Evolutionary conservation across 2,113 vertebrate genomes (phyloP), one percentile per base, ranked within the genome.

Genomic region (Hydrolagus affinis): DNA sequence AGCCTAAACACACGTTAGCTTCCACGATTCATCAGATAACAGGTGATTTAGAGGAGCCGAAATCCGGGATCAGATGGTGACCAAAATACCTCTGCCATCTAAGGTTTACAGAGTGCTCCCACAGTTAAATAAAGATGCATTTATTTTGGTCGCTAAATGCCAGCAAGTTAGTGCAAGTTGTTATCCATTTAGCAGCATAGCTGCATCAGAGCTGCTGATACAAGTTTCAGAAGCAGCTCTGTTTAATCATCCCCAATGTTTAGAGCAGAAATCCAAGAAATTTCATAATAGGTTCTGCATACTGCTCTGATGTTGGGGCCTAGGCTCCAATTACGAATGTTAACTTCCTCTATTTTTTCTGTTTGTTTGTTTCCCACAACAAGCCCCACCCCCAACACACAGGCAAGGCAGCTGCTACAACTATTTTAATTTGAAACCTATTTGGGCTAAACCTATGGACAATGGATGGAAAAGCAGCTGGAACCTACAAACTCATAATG

Each of bases 61-160:
- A 59, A 59, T 6, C 10, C 75, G n/a, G 21, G 56, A 6, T 6
- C 6, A 6, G 44, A 44, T 44, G 44, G 11, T 59, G 56, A 77
- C 12, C 56, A 59, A 75, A 59, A 77, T n/a, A 23, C 19, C 9
- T 77, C 0, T 44, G 23, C 23, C 28, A 25, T 72, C 23, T 12
- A 28, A 44, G 72, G 17, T 10, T 17, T 17, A 28, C 30, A 59
- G 6, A 21, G 10, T 59, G 19, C 74, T 77, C 56, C 21, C 44
- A 44, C 44, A 44, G 44, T 74, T 74, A 74, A 74, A 74, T 74
- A 74, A 74, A 74, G 72, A 74, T 44, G 17, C 21, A 77, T 32
- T 59, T 77, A 77, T 77, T 77, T 59, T 77, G 74, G 56, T 77
- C 59, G 17, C 9, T 56, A 77, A 56, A 57, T 56, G 23, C 59